Evolutionary conservation across 2,888 invertebrate species (phyloP), one percentile per base, ranked within the genome.

Genomic region (Thysanoteuthis rhombus): DNA sequence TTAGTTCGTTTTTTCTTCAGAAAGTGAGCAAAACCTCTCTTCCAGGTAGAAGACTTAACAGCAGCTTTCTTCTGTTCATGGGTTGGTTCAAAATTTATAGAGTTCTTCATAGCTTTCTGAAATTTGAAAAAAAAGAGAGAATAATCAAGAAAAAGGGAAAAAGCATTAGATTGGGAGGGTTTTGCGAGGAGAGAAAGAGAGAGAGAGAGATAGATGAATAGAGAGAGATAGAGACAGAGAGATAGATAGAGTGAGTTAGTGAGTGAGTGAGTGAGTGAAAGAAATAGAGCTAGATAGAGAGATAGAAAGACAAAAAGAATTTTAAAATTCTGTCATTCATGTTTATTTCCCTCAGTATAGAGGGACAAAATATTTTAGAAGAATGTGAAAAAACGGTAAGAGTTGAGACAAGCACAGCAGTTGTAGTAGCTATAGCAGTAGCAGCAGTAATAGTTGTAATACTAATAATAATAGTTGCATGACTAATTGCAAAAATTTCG

Each of bases 101-200:
- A 52, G 93, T 93, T 93, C 93, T 93, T 93, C 93, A 93, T 32
- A 52, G 93, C 58, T 47, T 93, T 93, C 93, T 93, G 93, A 47
- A 93, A 92, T 92, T 92, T 47, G 25, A 47, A 92, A 92, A 52
- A 92, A 47, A 47, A 92, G 36, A 92, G 52, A 47, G 47, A 92
- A 8, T 38, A 90, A 40, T 39, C 42, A 42, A 90, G 40, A 22
- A 90, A 90, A 40, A 90, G 25, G 32, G 42, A 90, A 38, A 90
- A 39, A 90, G 40, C 25, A 32, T 90, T 42, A 32, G 42, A 16
- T 22, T 22, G 90, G 16, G 28, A 36, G n/a, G n/a, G n/a, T n/a
- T 75, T 75, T 75, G 75, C 19, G 75, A 75, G 2, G 39, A 90
- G 32, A 28, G 4, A 90, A 1, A 90, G 8, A 90, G 28, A 39